Conservation (phyloP, 1,140 invertebrate species). For the Asobara japonica region DNA sequence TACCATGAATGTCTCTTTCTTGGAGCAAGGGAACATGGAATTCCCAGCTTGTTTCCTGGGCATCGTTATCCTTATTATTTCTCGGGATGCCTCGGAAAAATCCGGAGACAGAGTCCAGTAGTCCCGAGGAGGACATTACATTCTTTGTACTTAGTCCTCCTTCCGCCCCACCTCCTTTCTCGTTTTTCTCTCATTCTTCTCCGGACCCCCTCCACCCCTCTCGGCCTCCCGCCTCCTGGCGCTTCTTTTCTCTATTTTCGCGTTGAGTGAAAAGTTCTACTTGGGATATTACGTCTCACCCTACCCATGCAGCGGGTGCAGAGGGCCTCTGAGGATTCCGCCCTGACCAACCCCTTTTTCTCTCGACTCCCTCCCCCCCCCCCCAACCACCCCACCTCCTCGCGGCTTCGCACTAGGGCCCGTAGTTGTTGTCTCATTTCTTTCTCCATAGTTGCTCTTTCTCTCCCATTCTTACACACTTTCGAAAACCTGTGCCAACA, state of each 20-base stretch:
- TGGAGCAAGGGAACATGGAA: conserved; percentile 26
- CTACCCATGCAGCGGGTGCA: conserved; percentile 38
- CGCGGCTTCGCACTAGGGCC: not conserved
- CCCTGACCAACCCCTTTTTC: conserved; percentile 21
- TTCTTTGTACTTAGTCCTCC: conserved; percentile 52
- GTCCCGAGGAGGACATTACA: conserved; percentile 50
- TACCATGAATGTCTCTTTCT: not conserved
- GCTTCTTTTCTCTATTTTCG: conserved; percentile 49
- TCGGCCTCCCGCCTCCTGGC: too few species aligned
- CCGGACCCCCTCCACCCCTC: not conserved
- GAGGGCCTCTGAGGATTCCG: conserved; percentile 21
- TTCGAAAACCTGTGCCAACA: conserved; percentile 46
- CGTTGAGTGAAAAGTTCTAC: conserved; percentile 67
- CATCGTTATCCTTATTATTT: conserved; percentile 53
- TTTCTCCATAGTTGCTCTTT: conserved; percentile 20
- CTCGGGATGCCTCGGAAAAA: conserved; percentile 50
- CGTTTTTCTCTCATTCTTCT: conserved; percentile 24
- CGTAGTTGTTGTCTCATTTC: conserved; percentile 9
- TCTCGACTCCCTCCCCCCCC: conserved; percentile 36
- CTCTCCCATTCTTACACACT: conserved; percentile 6
- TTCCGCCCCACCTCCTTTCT: conserved; percentile 27
- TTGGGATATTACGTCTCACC: conserved; percentile 63
- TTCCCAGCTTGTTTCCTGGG: conserved; percentile 35
- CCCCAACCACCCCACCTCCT: conserved; percentile 21
- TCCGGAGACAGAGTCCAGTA: conserved; percentile 47